Base-by-base conservation (phyloP, 2,888 invertebrate species). In the Chrysina gloriosa region DNA sequence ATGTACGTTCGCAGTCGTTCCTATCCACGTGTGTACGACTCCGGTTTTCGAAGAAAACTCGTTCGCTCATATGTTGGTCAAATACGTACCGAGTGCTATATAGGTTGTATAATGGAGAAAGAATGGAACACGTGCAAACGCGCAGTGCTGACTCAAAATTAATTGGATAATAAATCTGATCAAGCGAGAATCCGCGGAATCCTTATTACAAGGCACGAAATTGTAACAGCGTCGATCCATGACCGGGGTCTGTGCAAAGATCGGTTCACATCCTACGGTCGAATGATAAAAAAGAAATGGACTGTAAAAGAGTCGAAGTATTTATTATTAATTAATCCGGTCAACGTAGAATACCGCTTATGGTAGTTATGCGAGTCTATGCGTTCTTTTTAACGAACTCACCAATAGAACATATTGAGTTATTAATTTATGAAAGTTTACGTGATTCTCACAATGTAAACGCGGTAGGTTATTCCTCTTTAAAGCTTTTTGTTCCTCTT, bases 141-240 rank as follows among this genome's bases (percentile, higher is more conserved):
- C 50, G 52, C 48, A 14, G 52, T 39, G 50, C 36, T 52, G 64
- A 42, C 34, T 63, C 66, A 48, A 64, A 69, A 72, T 70, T 72
- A 72, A 72, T 72, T 72, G 71, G 70, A 69, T 72, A 72, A 72
- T 72, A 72, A 70, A 70, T 72, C 69, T 72, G 65, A 65, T 72
- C 63, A 42, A 42, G 67, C 36, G 63, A 65, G 68, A 69, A 70
- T 69, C 67, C 67, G 65, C 56, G 68, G 70, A 70, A 72, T 72
- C 39, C 65, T 36, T 65, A 63, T 63, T 63, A 63, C 58, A 61
- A 61, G 58, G 25, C 14, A 39, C 58, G 58, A 61, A 61, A 61
- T 61, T 42, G 58, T 63, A 50, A 63, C 39, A 48, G 63, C 63
- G 50, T 19, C 48, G 48, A 36, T 63, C 48, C 63, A 48, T 48